Base-by-base conservation (phyloP, 2,113 vertebrate species). In the Mus spicilegus region DNA sequence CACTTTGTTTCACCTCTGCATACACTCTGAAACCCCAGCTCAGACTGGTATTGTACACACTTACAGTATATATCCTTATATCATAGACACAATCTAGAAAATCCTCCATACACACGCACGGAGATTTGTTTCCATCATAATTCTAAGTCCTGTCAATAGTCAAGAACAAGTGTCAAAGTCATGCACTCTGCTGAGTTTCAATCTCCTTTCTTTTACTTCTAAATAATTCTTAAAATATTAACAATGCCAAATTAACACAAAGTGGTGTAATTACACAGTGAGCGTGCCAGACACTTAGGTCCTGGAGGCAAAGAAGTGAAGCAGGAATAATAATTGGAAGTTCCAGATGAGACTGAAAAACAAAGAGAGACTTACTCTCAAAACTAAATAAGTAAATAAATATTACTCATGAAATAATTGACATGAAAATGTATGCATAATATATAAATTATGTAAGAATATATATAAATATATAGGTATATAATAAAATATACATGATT, bases 251-350 rank as follows among this genome's bases (percentile, higher is more conserved):
- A 6, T 7, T 70, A 70, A 76, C 54, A 61, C 42, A 93, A 95
- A 63, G 9, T 49, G 16, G 2, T 51, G 5, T 0, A 12, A 16
- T 75, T 16, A 73, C 1, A 7, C 3, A 73, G 4, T 4, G n/a
- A 39, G 39, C 1, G 20, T 20, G n/a, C 7, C n/a, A 73, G n/a
- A 73, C n/a, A 39, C 36, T 42, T 39, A 73, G 3, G 42, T 73
- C 17, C 72, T 39, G 19, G 4, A 73, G 72, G 17, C n/a, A 3
- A 33, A 14, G 7, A 42, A 5, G 17, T 73, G 72, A 73, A 22
- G n/a, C n/a, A 42, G 7, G 20, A 39, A 73, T 33, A 22, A 73
- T 22, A 39, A 73, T 4, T 20, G 3, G 19, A 33, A 39, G 9
- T 42, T 73, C 14, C 72, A 42, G 19, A 73, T 73, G 19, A 42